Percentiles rank a stretch among this genome's conserved stretches.
Conservation (phyloP, 2,113 vertebrate species). For the Illadopsis cleaveri region DNA sequence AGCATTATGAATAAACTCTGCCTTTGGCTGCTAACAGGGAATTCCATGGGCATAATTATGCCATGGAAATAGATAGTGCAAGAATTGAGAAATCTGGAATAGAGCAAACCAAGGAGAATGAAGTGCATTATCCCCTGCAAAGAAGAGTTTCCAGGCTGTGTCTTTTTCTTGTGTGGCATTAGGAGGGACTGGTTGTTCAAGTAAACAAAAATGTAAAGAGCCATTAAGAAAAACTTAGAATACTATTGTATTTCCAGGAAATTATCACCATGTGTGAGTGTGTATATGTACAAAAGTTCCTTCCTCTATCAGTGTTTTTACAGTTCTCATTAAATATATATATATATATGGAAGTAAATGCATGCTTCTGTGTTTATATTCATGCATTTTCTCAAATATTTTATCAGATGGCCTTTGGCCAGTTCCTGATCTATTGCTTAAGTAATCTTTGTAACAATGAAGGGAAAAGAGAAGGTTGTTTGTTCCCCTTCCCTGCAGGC, state of each 20-base stretch:
- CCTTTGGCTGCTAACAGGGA: neutral
- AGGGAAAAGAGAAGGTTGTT: neutral
- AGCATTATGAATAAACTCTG: neutral
- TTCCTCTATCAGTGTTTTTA: neutral
- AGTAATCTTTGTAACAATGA: neutral
- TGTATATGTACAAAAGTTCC: neutral
- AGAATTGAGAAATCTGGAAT: neutral
- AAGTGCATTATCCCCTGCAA: neutral
- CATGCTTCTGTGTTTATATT: neutral
- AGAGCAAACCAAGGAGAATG: neutral
- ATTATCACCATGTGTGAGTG: neutral
- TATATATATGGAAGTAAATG: neutral
- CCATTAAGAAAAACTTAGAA: neutral
- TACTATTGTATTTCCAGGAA: neutral
- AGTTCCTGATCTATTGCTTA: neutral
- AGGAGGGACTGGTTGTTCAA: neutral
- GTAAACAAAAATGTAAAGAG: neutral
- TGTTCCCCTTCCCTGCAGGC: neutral
- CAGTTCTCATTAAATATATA: neutral
- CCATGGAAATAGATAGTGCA: neutral
- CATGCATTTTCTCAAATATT: neutral
- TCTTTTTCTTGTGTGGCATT: neutral
- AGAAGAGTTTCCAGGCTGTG: neutral
- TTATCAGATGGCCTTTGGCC: neutral
- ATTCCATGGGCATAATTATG: neutral